Conservation (phyloP, 2,888 invertebrate genomes). For the Phymatocera aterrima region DNA sequence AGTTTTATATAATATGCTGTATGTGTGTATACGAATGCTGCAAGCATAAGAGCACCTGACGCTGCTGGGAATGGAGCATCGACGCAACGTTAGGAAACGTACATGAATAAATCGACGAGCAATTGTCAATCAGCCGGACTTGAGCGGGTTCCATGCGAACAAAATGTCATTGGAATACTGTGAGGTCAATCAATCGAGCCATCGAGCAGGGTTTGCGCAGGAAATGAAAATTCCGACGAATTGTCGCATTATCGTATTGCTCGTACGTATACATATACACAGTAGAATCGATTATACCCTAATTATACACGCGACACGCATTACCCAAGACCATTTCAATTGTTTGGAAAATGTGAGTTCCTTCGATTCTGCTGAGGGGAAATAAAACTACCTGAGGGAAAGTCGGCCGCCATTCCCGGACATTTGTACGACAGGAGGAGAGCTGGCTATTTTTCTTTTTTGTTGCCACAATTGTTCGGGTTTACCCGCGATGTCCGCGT, state of each 20-base stretch:
- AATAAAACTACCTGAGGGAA: neutral
- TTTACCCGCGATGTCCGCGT: too few relatives aligned
- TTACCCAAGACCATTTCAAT: neutral
- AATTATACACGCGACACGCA: neutral
- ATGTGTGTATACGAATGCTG: neutral
- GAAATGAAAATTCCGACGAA: conserved; percentile 17
- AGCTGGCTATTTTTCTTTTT: too few relatives aligned
- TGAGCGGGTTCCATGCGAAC: neutral
- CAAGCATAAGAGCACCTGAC: too few relatives aligned
- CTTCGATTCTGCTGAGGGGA: neutral
- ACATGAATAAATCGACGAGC: conserved; percentile 9
- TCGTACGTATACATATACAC: too few relatives aligned
- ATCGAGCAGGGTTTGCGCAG: neutral
- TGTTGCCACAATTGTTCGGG: too few relatives aligned
- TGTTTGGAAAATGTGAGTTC: neutral
- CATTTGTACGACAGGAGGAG: too few relatives aligned
- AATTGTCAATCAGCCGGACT: neutral
- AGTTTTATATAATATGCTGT: too few relatives aligned
- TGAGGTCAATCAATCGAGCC: conserved; percentile 16
- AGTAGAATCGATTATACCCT: neutral
- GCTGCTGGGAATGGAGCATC: neutral
- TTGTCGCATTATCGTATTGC: neutral
- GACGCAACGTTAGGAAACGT: neutral
- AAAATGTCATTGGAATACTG: neutral
- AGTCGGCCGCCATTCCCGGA: too few relatives aligned